Evolutionary conservation across 2,113 vertebrate species (phyloP), one percentile per base, ranked within the genome.

Genomic region (Macquaria ambigua): DNA sequence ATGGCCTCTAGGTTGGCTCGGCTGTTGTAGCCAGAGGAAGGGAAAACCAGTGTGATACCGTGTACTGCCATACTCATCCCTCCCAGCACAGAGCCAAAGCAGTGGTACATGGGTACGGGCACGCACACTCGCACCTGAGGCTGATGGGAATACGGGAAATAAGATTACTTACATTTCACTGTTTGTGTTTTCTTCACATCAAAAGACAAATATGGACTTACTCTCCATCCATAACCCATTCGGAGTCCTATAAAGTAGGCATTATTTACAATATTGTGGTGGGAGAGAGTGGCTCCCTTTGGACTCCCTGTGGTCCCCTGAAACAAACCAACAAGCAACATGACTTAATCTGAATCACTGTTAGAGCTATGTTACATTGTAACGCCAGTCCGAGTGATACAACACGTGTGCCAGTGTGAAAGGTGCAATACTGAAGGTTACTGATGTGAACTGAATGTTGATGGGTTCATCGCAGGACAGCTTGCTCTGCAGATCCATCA

Each of bases 371-470:
- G 52, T 63, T 20, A 46, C 2, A 55, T 10, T 6, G 18, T 39
- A 2, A 23, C 50, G 61, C 53, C 46, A 75, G 12, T 14, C 23
- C 0, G 73, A 41, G 7, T 11, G 63, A 37, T 5, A 67, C 3
- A 61, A 41, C 25, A 8, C 14, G 6, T 7, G 66, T 18, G 48
- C 5, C 12, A 34, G 21, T 50, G 53, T 46, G 50, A 71, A 43
- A 70, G 3, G 15, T 62, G 10, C 2, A 63, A 61, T 37, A 12
- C 18, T 41, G 50, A 62, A 52, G 23, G 6, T 87, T 96, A 99
- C 98, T 55, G 98, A 99, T 84, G 98, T 99, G 88, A 98, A 99
- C 94, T 97, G 97, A 87, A 99, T 97, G 86, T 98, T 99, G 94
- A 99, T 94, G 68, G 97, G 96, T 0, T 99, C 98, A 0, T 95